phyloP scores from a whole-genome alignment of 2,797 vertebrate genomes.

The Clarias pachynema region DNA sequence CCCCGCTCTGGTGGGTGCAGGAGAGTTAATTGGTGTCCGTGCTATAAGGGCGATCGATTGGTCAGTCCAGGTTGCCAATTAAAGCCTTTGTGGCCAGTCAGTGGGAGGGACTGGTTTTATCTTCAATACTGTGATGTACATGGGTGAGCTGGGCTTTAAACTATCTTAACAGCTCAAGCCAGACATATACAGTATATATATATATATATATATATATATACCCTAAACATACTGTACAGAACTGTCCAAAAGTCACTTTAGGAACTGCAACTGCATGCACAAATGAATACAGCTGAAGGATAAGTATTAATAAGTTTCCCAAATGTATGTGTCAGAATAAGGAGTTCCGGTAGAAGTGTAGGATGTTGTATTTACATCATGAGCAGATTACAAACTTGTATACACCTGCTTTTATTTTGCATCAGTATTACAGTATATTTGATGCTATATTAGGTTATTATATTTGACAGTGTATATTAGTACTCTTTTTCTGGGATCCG shows the following conservation, averaged over 20 bases:
- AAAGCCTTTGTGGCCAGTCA: slow-evolving; percentile 29
- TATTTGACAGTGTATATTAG: background rate
- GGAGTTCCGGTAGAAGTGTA: background rate
- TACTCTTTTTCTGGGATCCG: background rate
- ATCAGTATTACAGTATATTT: background rate
- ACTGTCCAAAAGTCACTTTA: background rate
- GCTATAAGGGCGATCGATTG: slow-evolving; percentile 52
- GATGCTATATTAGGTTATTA: background rate
- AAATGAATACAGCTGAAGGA: slow-evolving; percentile 6
- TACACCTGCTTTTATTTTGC: background rate
- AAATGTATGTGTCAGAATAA: background rate
- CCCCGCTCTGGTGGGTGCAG: slow-evolving; percentile 41
- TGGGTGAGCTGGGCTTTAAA: slow-evolving; percentile 45
- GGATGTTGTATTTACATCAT: background rate
- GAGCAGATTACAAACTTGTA: background rate
- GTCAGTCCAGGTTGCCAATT: slow-evolving; percentile 45
- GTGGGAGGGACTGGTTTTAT: slow-evolving; percentile 13
- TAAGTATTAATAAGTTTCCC: background rate
- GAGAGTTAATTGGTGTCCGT: slow-evolving; percentile 51
- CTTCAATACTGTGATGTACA: slow-evolving; percentile 45
- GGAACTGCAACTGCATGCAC: background rate
- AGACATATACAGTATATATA: too few species aligned
- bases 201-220: too few species aligned
- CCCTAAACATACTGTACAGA: too few species aligned
- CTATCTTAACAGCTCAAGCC: slow-evolving; percentile 29